Base-by-base conservation (phyloP, 92 coral and sea anemone species). In the Virgularia gustaviana region DNA sequence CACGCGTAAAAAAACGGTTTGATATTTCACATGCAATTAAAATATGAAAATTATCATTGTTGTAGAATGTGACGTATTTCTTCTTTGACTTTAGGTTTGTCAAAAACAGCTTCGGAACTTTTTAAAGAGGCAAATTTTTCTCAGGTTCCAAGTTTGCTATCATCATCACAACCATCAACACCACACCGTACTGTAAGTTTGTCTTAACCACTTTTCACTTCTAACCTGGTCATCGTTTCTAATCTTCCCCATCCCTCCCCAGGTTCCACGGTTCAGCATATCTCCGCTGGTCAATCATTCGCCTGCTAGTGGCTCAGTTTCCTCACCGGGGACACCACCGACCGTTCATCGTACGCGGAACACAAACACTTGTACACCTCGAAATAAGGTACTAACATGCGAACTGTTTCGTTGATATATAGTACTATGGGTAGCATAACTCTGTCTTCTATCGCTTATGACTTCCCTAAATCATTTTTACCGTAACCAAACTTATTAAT, bases 331-430 rank as follows among this genome's bases (percentile, higher is more conserved):
- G 25, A 65, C 83, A 16, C 85, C 95, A 31, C n/a, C n/a, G n/a
- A 38, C 84, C 1, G 53, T 83, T 33, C 68, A 85, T 16, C 80
- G 88, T 36, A 76, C 76, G 64, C 59, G 90, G 33, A 73, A 55
- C 39, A 30, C 78, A 28, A 95, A 83, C 55, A 91, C 97, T 1
- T 91, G 86, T 8, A 92, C 98, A 4, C 98, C 98, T 4, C 71
- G 78, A 1, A 83, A 63, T 43, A 89, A 92, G 96, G 97, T 91
- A 73, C 66, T 23, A n/a, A 24, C 1, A 16, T n/a, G n/a, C n/a
- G n/a, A n/a, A n/a, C n/a, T n/a, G n/a, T n/a, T n/a, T n/a, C n/a
- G n/a, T n/a, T n/a, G n/a, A n/a, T n/a, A n/a, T n/a, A n/a, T n/a
- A n/a, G n/a, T n/a, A n/a, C n/a, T n/a, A n/a, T n/a, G n/a, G n/a